Evolutionary conservation across 2,113 vertebrate species (phyloP).

Genomic region (Catharus bicknelli): DNA sequence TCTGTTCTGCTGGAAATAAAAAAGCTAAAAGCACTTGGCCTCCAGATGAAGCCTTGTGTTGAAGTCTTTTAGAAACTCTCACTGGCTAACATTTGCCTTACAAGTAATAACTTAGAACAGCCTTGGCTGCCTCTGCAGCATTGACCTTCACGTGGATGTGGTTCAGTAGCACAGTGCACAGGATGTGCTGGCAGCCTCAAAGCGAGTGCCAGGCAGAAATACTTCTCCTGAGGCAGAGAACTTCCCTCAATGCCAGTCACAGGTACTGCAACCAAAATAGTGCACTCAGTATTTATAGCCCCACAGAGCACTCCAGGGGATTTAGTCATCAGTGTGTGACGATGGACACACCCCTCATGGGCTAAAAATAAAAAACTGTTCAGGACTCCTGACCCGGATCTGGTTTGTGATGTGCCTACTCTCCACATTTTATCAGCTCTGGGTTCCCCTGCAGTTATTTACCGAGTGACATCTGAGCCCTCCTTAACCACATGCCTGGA

Average conservation of each 20-base stretch:
- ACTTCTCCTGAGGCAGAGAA: not conserved
- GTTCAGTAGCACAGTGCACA: fast-evolving
- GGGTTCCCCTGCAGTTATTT: not conserved
- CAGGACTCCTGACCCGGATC: not conserved
- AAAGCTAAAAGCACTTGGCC: not conserved
- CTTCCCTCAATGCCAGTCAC: not conserved
- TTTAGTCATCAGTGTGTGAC: not conserved
- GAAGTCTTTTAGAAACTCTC: not conserved
- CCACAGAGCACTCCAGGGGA: not conserved
- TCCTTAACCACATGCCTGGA: not conserved
- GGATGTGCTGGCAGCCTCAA: not conserved
- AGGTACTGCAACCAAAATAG: slow-evolving; percentile 46
- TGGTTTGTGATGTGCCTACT: not conserved
- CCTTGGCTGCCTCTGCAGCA: not conserved
- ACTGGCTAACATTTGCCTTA: not conserved
- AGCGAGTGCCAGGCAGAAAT: not conserved
- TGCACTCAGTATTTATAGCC: slow-evolving; percentile 7
- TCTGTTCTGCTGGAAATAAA: not conserved
- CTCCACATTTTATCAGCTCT: not conserved
- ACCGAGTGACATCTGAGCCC: not conserved
- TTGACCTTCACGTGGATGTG: not conserved
- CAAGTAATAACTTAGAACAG: not conserved
- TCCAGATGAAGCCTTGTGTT: not conserved
- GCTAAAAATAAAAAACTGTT: not conserved
- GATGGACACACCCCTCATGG: not conserved